Evolutionary conservation across 2,113 vertebrate genomes (phyloP).

Genomic region (Gymnarchus niloticus): DNA sequence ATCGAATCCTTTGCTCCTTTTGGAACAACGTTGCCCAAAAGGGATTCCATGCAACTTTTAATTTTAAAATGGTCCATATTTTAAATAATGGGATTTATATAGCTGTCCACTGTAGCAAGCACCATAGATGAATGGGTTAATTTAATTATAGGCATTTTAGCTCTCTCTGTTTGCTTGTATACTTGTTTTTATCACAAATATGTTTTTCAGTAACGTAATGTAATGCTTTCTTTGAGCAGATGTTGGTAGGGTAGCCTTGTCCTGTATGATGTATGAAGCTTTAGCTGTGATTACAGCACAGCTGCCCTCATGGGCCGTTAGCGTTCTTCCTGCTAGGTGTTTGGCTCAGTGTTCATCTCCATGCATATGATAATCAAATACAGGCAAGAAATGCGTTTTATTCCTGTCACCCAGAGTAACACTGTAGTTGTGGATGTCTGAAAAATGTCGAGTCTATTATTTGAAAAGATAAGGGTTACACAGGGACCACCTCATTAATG

Average conservation of each 20-base stretch:
- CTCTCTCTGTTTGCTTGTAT: neutral
- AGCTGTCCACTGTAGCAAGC: too few species aligned
- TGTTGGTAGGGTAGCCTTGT: neutral
- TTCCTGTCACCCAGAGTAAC: neutral
- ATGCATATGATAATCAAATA: neutral
- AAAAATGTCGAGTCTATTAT: neutral
- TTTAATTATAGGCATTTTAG: neutral
- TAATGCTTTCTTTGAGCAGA: neutral
- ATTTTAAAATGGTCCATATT: too few species aligned
- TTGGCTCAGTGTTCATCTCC: neutral
- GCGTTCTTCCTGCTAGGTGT: neutral
- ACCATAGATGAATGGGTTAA: too few species aligned
- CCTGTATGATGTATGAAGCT: neutral
- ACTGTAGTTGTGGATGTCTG: neutral
- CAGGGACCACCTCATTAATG: slow-evolving; percentile 16
- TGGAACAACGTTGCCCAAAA: too few species aligned
- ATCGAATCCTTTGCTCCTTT: too few species aligned
- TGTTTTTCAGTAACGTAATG: neutral
- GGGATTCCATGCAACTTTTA: too few species aligned
- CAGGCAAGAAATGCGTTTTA: neutral
- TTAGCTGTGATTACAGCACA: neutral
- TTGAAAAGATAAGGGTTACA: neutral
- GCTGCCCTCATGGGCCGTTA: neutral
- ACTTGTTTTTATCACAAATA: neutral
- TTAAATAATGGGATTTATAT: too few species aligned